Percentiles rank a stretch among this genome's conserved stretches.
phyloP scores from a whole-genome alignment of 2,888 invertebrate species.

The Leucoma salicis region DNA sequence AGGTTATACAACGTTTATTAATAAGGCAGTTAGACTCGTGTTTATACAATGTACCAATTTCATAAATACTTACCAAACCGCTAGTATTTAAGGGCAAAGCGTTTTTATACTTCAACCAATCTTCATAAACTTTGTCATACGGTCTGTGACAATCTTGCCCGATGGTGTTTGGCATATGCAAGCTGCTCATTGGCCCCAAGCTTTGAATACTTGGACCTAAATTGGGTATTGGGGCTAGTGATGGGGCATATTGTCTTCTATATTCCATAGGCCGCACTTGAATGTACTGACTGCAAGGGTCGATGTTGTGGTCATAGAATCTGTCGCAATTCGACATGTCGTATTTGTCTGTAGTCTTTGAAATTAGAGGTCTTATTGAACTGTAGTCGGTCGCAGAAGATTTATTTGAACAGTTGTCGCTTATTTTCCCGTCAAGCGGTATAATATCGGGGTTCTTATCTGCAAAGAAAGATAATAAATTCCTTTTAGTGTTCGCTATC shows the following conservation, averaged over 20 bases:
- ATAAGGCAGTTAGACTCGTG: too few relatives aligned
- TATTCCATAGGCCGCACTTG: slow-evolving; percentile 68
- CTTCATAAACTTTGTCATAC: slow-evolving; percentile 74
- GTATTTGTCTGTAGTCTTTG: slow-evolving; percentile 66
- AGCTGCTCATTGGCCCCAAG: slow-evolving; percentile 44
- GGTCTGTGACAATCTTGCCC: slow-evolving; percentile 62
- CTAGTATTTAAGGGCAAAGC: slow-evolving; percentile 71
- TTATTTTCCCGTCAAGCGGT: slow-evolving; percentile 73
- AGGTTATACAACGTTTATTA: too few relatives aligned
- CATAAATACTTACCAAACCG: slow-evolving; percentile 66
- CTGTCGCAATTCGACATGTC: slow-evolving; percentile 62
- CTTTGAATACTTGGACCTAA: slow-evolving; percentile 55
- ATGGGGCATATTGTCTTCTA: slow-evolving; percentile 51
- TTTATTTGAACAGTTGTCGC: slow-evolving; percentile 72
- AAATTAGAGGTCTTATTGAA: slow-evolving; percentile 65
- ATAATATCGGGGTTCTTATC: slow-evolving; percentile 79
- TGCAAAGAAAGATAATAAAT: slow-evolving; percentile 39
- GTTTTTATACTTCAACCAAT: slow-evolving; percentile 81
- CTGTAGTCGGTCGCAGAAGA: slow-evolving; percentile 73
- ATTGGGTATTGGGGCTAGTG: slow-evolving; percentile 50
- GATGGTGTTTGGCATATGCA: slow-evolving; percentile 43
- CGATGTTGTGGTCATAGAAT: slow-evolving; percentile 65
- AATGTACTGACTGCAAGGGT: slow-evolving; percentile 66
- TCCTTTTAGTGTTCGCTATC: slow-evolving; percentile 16
- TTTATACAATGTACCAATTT: too few relatives aligned